Evolutionary conservation across 2,888 invertebrate species (phyloP), one percentile per base, ranked within the genome.

Genomic region (Ichneumoninae sp.): DNA sequence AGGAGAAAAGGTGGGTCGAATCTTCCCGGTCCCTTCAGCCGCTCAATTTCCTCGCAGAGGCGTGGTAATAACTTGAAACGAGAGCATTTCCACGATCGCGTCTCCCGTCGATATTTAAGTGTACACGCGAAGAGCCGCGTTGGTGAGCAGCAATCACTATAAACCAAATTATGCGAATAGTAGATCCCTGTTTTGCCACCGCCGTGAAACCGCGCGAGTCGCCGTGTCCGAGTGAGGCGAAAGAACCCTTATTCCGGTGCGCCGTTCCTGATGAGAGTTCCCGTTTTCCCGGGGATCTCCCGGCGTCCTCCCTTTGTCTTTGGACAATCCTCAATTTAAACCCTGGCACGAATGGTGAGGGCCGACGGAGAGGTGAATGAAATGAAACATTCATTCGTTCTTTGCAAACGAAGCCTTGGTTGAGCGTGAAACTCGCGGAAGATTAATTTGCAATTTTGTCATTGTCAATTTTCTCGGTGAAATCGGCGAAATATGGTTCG

Each of bases 131-230:
- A 57, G 57, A 13, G 10, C 4, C 22, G 22, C 13, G 57, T 4
- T 10, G 57, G 22, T 22, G 57, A 22, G 57, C 19, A 22, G 22
- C 57, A 57, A 57, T 57, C 57, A 57, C 57, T 57, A 57, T 57
- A 57, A 57, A 57, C 22, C 10, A 57, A 57, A 57, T 57, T 57
- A 57, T 57, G 57, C 22, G 57, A 57, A 57, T 26, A 22, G 57
- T 57, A 16, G 22, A 57, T 57, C 57, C 13, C 22, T 57, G 44
- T 57, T 57, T 57, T 57, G 8, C 10, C 22, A 57, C 26, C 57
- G 57, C 5, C 57, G 26, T 1, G 57, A 57, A 26, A 22, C 57
- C 57, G 57, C 57, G 4, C 57, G 8, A 40, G 57, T 57, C 13
- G 4, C 13, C 44, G 44, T 47, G 13, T 47, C 44, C 44, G 44